phyloP scores from a whole-genome alignment of 2,113 vertebrate genomes.

The Percopsis transmontana region DNA sequence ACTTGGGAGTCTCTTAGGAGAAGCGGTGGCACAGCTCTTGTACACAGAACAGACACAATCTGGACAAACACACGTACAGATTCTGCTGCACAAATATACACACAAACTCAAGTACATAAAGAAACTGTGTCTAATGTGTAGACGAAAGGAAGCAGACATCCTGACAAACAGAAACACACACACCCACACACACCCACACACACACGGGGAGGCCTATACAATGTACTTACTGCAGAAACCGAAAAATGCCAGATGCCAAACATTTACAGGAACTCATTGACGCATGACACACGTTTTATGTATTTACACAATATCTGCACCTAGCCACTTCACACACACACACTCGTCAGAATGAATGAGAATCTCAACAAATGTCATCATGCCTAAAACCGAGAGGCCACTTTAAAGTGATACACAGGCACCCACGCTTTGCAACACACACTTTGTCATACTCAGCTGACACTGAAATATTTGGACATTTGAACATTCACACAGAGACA shows the following conservation, averaged over 20 bases:
- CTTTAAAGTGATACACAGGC: conserved; percentile 58
- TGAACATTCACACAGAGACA: conserved; percentile 17
- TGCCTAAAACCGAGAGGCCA: conserved; percentile 51
- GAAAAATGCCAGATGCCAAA: conserved; percentile 55
- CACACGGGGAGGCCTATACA: not conserved
- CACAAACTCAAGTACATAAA: not conserved
- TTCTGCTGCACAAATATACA: not conserved
- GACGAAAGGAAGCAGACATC: not conserved
- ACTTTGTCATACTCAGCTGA: conserved; percentile 57
- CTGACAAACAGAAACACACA: conserved; percentile 10
- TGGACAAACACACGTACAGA: conserved; percentile 4
- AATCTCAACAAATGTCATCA: conserved; percentile 61
- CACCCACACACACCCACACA: conserved; percentile 1
- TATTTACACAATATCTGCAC: conserved; percentile 50
- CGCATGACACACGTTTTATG: conserved; percentile 21
- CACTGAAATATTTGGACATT: conserved; percentile 48
- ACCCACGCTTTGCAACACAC: conserved; percentile 54
- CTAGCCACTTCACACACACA: conserved; percentile 52
- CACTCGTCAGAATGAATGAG: conserved; percentile 59
- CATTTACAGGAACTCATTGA: conserved; percentile 38
- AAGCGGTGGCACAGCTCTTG: conserved; percentile 12
- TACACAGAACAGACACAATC: not conserved
- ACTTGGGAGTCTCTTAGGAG: too few relatives aligned
- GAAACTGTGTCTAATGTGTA: not conserved
- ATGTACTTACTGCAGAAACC: conserved; percentile 17